Evolutionary conservation across 1,140 invertebrate species (phyloP), one percentile per base, ranked within the genome.

Genomic region (Meloidogyne chitwoodi): DNA sequence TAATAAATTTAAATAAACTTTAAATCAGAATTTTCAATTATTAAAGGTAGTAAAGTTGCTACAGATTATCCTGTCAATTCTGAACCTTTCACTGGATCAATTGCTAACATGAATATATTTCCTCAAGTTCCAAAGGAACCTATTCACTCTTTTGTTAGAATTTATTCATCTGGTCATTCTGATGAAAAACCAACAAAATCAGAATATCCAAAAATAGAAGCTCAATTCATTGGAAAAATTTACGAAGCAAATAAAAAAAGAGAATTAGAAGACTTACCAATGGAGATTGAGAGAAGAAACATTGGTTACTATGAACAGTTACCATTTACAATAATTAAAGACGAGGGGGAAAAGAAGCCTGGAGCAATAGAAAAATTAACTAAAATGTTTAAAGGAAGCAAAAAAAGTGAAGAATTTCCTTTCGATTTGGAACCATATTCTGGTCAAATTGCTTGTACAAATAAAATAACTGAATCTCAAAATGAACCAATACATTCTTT

Each of bases 151-250:
- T 26, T 16, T 26, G 77, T 78, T 24, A 27, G 2, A 16, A 41
- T 65, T 24, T 79, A 79, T 38, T 31, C 65, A 16, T 79, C 77
- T 38, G 77, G 78, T 4, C 27, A 61, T 34, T 65, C 66, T 44
- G 77, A 79, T 63, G 68, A 72, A 65, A 31, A 27, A 29, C 12
- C 31, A n/a, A 41, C 68, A 8, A 44, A 38, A 38, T 38, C 41
- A 19, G 64, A 65, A 65, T 65, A 29, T 65, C 64, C 64, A 2
- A 19, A 16, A 26, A 31, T 19, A n/a, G 64, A 66, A n/a, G 0
- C 64, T 19, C 64, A 14, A 19, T 67, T 67, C 1, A 26, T n/a
- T 67, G 65, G 65, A 6, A 31, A n/a, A 22, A 22, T 67, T 31
- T 41, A 19, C 8, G 65, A 67, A 41, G 5, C 65, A 41, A 31